Base-by-base conservation (phyloP, 2,888 invertebrate genomes). In the Rhorus exstirpatorius region DNA sequence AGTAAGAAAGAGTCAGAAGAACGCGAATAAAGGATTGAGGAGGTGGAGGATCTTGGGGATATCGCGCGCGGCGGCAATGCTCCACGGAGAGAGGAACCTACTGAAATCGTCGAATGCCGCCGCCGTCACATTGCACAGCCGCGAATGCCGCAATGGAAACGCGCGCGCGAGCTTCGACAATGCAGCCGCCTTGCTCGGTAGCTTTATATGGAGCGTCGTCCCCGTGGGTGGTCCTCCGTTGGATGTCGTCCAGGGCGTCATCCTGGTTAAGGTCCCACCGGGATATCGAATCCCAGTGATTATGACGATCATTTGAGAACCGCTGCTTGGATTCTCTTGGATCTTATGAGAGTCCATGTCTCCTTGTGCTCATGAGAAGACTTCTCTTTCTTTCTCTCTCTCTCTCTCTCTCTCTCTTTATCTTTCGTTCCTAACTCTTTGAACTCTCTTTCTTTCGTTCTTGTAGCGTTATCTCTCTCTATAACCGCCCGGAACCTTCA, bases 131-230 rank as follows among this genome's bases (percentile, higher is more conserved):
- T 60, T 71, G 75, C 75, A 79, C 76, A 38, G 70, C 46, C 72
- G 68, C 84, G 87, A 85, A 85, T 86, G 86, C 88, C 85, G 86
- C 84, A 86, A 81, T 84, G 86, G 85, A 78, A 75, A 82, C 79
- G 77, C 81, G 85, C 83, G 63, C 65, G 44, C 75, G 58, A 63
- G 41, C 85, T 87, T 88, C 87, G 88, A 89, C 90, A 89, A 91
- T 90, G 88, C 84, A 83, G 86, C 85, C 84, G 87, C 84, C 86
- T n/a, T 85, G 85, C 68, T 85, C 87, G 86, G 87, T 84, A 85
- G 88, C 91, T 92, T 91, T 92, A 92, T 92, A 92, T 91, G 92
- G 92, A 91, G 89, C 91, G 88, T 88, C 87, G 89, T 89, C 90
- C 87, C 90, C 88, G 91, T 92, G 92, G 92, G 92, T 92, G 92